Conservation (phyloP, 1,140 invertebrate species). For the Drosophila rufa region DNA sequence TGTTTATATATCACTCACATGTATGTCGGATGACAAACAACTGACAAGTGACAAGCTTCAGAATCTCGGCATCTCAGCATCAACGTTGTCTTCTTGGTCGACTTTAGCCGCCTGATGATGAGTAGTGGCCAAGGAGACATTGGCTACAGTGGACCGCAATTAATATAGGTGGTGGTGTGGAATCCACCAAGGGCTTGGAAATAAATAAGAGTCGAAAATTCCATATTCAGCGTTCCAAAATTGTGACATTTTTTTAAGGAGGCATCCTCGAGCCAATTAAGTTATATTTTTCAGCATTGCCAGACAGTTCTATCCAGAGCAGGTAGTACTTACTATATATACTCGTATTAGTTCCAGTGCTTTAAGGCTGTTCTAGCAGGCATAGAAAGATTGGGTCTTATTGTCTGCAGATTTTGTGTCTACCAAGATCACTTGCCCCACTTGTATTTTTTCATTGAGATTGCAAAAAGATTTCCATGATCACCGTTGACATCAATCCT, state of each 20-base stretch:
- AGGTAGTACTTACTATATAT: no score
- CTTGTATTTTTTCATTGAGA: not conserved
- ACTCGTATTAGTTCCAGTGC: no score
- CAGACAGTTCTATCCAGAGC: not conserved
- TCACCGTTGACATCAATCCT: not conserved
- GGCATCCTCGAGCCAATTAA: no score
- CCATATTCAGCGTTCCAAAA: not conserved
- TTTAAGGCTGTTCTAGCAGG: not conserved
- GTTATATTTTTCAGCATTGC: not conserved
- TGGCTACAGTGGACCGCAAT: constrained; percentile 30
- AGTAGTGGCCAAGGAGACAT: constrained; percentile 40
- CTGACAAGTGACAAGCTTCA: constrained; percentile 83
- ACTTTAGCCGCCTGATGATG: constrained; percentile 51
- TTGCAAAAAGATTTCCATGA: no score
- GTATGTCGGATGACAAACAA: constrained; percentile 83
- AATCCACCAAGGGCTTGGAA: not conserved
- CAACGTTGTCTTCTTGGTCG: constrained; percentile 42
- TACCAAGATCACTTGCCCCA: not conserved
- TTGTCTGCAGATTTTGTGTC: no score
- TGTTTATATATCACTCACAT: constrained; percentile 83
- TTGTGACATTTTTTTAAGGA: no score
- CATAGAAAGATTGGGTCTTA: not conserved
- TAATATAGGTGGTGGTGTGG: constrained; percentile 1
- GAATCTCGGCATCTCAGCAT: constrained; percentile 57
- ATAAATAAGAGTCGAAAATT: not conserved